Conservation (phyloP, 2,113 vertebrate genomes). For the Labrus mixtus region DNA sequence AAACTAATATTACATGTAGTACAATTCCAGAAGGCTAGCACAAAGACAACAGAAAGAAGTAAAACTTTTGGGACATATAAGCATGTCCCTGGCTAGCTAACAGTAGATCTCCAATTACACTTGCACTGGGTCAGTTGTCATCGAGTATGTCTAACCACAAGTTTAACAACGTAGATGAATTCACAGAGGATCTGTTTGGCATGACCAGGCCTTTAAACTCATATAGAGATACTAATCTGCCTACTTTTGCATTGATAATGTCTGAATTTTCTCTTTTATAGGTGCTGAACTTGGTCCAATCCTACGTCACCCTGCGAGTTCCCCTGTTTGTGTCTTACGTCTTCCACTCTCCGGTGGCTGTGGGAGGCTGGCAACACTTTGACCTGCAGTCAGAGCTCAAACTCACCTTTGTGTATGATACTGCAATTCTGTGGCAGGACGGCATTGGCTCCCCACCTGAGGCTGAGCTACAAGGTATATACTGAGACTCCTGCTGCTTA, state of each 20-base stretch:
- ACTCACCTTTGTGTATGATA: conserved; percentile 87
- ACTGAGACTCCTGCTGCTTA: neutral
- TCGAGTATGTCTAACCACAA: too few relatives aligned
- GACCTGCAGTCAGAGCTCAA: conserved; percentile 86
- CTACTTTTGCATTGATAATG: neutral
- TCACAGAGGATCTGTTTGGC: neutral
- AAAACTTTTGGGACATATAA: too few relatives aligned
- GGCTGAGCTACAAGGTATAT: conserved; percentile 83
- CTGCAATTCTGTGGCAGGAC: conserved; percentile 87
- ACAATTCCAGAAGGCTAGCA: neutral
- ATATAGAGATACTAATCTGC: too few relatives aligned
- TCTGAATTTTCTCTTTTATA: conserved; percentile 36
- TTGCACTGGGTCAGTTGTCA: neutral
- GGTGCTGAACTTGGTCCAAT: conserved; percentile 87
- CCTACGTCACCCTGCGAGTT: conserved; percentile 82
- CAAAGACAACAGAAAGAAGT: too few relatives aligned
- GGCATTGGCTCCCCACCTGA: conserved; percentile 84
- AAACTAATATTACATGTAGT: too few relatives aligned
- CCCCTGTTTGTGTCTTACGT: conserved; percentile 85
- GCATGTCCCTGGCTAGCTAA: neutral
- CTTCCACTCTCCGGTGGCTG: conserved; percentile 83
- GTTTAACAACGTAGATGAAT: neutral
- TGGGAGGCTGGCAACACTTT: conserved; percentile 87
- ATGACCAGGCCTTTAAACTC: neutral
- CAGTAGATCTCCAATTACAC: neutral